Evolutionary conservation across 2,113 vertebrate genomes (phyloP).

Genomic region (Plecturocebus donacophilus): DNA sequence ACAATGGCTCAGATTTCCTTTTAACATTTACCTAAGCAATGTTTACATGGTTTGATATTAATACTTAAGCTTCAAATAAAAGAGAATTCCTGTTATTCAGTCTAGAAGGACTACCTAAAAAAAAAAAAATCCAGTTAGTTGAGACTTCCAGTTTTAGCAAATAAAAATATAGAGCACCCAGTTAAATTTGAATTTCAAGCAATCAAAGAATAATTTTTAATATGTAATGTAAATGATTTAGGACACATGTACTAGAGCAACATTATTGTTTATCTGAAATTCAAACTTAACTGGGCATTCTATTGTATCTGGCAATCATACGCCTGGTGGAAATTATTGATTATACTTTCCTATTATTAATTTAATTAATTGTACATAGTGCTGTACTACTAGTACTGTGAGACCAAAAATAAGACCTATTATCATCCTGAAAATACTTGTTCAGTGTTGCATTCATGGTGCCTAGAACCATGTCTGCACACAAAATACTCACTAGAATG

Average conservation of each 20-base stretch:
- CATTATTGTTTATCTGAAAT: not conserved
- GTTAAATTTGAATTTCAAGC: not conserved
- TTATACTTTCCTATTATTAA: not conserved
- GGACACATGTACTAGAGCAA: not conserved
- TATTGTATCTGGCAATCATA: not conserved
- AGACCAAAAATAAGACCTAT: not conserved
- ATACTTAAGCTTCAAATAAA: not conserved
- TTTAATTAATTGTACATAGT: not conserved
- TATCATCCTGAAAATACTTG: not conserved
- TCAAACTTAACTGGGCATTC: not conserved
- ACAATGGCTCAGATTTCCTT: conserved; percentile 50
- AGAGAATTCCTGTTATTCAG: not conserved
- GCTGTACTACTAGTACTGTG: not conserved
- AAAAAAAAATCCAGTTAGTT: not conserved
- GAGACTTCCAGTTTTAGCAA: not conserved
- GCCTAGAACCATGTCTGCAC: not conserved
- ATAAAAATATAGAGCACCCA: not conserved
- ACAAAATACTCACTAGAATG: not conserved
- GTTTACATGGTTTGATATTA: not conserved
- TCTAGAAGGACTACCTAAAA: not conserved
- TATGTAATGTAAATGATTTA: not conserved
- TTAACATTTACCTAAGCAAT: not conserved
- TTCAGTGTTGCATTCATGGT: not conserved
- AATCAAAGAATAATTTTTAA: not conserved
- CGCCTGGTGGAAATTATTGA: not conserved